phyloP scores from a whole-genome alignment of 2,888 invertebrate species.

The Brenthis daphne region DNA sequence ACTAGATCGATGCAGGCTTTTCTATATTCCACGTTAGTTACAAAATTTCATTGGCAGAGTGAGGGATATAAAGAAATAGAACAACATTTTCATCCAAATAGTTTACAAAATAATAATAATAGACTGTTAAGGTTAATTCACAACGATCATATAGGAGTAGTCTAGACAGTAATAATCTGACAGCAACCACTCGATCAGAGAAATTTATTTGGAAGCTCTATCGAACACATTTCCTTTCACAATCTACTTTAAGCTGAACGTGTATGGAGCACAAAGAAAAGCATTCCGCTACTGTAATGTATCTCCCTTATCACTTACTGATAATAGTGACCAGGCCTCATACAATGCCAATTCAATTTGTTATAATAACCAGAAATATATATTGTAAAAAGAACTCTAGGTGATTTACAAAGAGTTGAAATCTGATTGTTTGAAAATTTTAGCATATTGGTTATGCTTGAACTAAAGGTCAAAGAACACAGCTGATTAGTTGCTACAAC shows the following conservation, averaged over 20 bases:
- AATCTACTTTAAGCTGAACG: constrained; percentile 36
- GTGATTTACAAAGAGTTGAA: constrained; percentile 29
- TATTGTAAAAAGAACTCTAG: constrained; percentile 47
- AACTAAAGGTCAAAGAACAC: constrained; percentile 74
- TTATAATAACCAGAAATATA: constrained; percentile 43
- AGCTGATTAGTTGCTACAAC: constrained; percentile 60
- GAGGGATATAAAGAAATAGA: too few relatives aligned
- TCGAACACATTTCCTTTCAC: constrained; percentile 9
- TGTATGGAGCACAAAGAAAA: constrained; percentile 65
- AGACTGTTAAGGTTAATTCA: too few relatives aligned
- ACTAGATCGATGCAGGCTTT: too few relatives aligned
- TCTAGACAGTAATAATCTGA: constrained; percentile 12
- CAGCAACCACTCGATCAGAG: background rate
- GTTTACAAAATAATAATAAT: too few relatives aligned
- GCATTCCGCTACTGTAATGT: constrained; percentile 71
- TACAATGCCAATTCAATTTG: constrained; percentile 46
- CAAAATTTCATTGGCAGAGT: too few relatives aligned
- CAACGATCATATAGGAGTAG: too few relatives aligned
- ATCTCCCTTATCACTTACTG: constrained; percentile 67
- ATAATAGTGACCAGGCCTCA: constrained; percentile 67
- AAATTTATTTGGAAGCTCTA: constrained; percentile 9
- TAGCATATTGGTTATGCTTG: constrained; percentile 45
- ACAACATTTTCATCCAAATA: too few relatives aligned
- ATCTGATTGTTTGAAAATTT: constrained; percentile 35
- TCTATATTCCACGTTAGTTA: too few relatives aligned